Evolutionary conservation across 2,797 vertebrate genomes (phyloP), one percentile per base, ranked within the genome.

Genomic region (Hirundo rustica): DNA sequence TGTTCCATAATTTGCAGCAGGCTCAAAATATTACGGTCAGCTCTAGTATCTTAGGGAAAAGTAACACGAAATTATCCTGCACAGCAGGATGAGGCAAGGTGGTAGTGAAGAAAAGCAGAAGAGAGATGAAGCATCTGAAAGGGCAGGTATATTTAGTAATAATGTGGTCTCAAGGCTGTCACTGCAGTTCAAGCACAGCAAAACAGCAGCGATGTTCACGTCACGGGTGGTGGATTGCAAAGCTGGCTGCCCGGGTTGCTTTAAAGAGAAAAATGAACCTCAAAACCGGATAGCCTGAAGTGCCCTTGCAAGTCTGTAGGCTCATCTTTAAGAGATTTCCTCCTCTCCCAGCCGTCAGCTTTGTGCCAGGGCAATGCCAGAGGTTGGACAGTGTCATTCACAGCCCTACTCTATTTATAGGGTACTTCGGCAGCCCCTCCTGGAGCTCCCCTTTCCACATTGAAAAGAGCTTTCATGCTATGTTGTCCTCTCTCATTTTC

Each of bases 181-280:
- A 38, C n/a, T 60, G 15, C 60, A 68, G 51, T 25, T 76, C 16
- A 50, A 57, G 47, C 44, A 29, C 26, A 40, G 50, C 62, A 61
- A 32, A 62, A 53, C 13, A 16, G 26, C 27, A 44, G 34, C 3
- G 5, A 27, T 36, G 26, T 30, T 88, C 65, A 32, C 13, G 5
- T 48, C 1, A 1, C 3, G 0, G 15, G 5, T 0, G 6, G 34
- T 42, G 57, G 27, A 44, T 62, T 16, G 57, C 42, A 42, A 11
- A 92, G 29, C 29, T 40, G 40, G 7, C 74, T 48, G 54, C 29
- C 47, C 34, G n/a, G 19, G 10, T 53, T 36, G 7, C 26, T 90
- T 71, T 34, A 50, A 86, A 68, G 45, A 57, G 40, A 71, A 44
- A 47, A 36, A 44, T 10, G 8, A 10, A 44, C n/a, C 50, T 87